Conservation (phyloP, 2,113 vertebrate genomes). For the Brachypteracias leptosomus region DNA sequence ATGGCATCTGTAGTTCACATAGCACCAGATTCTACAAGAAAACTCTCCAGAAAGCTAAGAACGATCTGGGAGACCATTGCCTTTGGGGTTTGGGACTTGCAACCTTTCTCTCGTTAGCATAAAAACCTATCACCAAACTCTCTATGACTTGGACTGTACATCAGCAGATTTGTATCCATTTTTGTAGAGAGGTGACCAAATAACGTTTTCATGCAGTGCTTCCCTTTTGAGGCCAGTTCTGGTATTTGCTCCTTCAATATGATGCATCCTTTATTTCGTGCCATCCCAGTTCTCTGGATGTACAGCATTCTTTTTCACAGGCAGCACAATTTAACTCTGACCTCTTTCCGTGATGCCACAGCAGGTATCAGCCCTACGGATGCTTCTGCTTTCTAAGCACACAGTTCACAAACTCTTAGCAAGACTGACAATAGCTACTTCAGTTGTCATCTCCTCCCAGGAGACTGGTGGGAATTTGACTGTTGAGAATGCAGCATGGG, state of each 20-base stretch:
- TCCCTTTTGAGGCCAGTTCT: neutral
- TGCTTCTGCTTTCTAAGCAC: neutral
- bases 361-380: neutral
- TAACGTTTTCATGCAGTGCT: neutral
- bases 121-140: neutral
- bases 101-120: neutral
- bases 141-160: no score
- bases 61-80: rapidly evolving
- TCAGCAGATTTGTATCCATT: neutral
- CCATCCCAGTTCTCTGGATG: neutral
- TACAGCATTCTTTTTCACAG: neutral
- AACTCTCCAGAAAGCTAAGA: neutral
- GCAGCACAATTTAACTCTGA: neutral
- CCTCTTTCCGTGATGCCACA: neutral
- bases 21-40: neutral
- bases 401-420: neutral
- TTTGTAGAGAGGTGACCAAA: neutral
- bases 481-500: neutral
- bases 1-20: neutral
- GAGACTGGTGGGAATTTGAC: neutral
- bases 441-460: neutral
- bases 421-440: neutral
- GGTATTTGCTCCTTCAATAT: neutral
- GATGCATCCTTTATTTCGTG: neutral
- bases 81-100: neutral